Base-by-base conservation (phyloP, 1,140 invertebrate genomes). In the Drosophila yakuba region DNA sequence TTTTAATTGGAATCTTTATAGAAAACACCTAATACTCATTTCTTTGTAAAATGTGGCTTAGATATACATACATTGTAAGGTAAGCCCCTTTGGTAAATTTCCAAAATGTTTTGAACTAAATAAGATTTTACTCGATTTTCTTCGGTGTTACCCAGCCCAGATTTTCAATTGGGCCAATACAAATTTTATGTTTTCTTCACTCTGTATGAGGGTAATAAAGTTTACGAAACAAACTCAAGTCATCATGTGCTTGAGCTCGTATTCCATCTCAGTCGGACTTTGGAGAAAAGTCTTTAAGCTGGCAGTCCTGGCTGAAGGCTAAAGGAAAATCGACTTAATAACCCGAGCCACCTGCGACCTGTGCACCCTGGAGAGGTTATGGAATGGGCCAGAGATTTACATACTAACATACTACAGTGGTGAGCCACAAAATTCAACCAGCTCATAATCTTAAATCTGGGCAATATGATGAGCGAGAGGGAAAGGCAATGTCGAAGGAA, bases 381-480 rank as follows among this genome's bases (percentile, higher is more conserved):
- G 63, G 71, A 41, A 54, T 32, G 54, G 54, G 20, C 63, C 17
- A 76, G 66, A 86, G 83, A 86, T 88, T 86, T 83, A 88, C 83
- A 76, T 66, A 79, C 84, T 88, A 78, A 76, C 78, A 75, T 82
- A 74, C 81, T 71, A 54, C 62, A 74, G 83, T 48, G 83, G 83
- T 73, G 51, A 76, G 71, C 82, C 82, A 79, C 83, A 88, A 78
- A 88, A 88, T 85, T 82, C 75, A 77, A 66, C 62, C 62, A 89
- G 75, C 79, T 86, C 83, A 83, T 89, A 89, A 89, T 88, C 83
- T 83, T 88, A 83, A 86, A 89, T 89, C 84, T 88, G 69, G 75
- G 79, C 84, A 81, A 75, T 85, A 88, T 88, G 82, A 82, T 67
- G 76, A 35, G 8, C 25, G 5, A 69, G 45, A 32, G 20, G 62